These are phyloP conservation scores for Anoplopoma fimbria DNA, from an alignment of 2,113 vertebrate genomes.

Conservation along the genomic window DNA sequence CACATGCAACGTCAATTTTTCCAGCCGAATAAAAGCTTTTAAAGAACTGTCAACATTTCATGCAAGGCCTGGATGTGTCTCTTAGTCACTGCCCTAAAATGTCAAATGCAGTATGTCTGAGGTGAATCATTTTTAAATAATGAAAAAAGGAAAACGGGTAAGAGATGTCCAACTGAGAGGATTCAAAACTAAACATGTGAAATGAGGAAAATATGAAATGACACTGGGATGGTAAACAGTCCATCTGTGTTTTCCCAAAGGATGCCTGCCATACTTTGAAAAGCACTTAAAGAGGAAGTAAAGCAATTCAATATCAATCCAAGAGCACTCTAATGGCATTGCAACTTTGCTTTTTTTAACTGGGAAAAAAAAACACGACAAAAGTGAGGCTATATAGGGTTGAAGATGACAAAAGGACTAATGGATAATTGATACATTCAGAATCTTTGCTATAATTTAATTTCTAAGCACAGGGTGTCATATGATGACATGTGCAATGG, in stretches of 20 bases:
- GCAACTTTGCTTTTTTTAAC: constrained; percentile 40
- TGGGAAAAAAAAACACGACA: constrained; percentile 24
- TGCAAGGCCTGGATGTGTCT: constrained; percentile 61
- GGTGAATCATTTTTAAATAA: constrained; percentile 81
- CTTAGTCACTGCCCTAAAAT: constrained; percentile 74
- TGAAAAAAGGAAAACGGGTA: constrained; percentile 71
- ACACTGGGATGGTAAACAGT: constrained; percentile 79
- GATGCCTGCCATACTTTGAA: constrained; percentile 78
- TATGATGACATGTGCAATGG: not conserved
- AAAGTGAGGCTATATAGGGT: constrained; percentile 34
- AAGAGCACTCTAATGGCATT: constrained; percentile 71
- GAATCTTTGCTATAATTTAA: not conserved
- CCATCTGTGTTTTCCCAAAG: constrained; percentile 80
- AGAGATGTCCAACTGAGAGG: constrained; percentile 74
- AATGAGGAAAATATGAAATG: constrained; percentile 80
- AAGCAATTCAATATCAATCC: constrained; percentile 76
- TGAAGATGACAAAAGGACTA: constrained; percentile 61
- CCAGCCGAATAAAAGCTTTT: constrained; percentile 70
- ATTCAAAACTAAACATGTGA: constrained; percentile 74
- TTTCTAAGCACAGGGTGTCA: constrained; percentile 4
- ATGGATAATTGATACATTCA: constrained; percentile 57
- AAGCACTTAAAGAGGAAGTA: constrained; percentile 78
- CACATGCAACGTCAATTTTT: constrained; percentile 44
- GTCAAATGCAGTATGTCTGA: constrained; percentile 73
- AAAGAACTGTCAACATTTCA: constrained; percentile 71